Evolutionary conservation across 2,113 vertebrate genomes (phyloP).

Genomic region (Spilogale gracilis): DNA sequence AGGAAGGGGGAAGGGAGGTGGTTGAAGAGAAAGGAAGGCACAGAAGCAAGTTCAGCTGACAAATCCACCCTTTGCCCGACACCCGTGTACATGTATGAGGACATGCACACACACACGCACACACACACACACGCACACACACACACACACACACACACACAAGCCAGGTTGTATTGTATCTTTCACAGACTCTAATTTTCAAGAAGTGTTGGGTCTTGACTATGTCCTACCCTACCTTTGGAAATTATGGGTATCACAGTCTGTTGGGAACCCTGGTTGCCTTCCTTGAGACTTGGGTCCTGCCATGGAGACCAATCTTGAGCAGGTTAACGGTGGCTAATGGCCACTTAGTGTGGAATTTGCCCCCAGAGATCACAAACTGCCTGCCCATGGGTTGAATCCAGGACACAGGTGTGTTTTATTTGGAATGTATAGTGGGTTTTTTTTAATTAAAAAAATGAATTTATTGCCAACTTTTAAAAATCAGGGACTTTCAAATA

Average conservation of each 20-base stretch:
- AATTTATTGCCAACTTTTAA: background rate
- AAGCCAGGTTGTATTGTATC: background rate
- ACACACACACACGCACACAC: fast-evolving
- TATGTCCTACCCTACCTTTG: background rate
- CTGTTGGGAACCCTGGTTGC: background rate
- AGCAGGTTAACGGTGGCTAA: background rate
- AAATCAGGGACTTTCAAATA: background rate
- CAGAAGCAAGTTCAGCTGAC: background rate
- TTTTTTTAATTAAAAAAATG: background rate
- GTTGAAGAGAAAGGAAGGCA: background rate
- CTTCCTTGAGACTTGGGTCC: background rate
- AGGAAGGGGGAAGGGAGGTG: background rate
- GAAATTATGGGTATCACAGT: background rate
- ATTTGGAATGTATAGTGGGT: background rate
- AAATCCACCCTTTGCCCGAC: background rate
- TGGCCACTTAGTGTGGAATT: background rate
- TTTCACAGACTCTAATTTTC: background rate
- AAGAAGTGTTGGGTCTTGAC: background rate
- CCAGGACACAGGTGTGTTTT: background rate
- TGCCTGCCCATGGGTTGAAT: background rate
- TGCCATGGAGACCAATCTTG: fast-evolving
- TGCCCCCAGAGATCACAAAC: background rate
- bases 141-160: no score
- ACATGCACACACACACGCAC: fast-evolving
- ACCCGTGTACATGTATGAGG: fast-evolving